Evolutionary conservation across 2,113 vertebrate genomes (phyloP).

Genomic region (Procavia capensis): DNA sequence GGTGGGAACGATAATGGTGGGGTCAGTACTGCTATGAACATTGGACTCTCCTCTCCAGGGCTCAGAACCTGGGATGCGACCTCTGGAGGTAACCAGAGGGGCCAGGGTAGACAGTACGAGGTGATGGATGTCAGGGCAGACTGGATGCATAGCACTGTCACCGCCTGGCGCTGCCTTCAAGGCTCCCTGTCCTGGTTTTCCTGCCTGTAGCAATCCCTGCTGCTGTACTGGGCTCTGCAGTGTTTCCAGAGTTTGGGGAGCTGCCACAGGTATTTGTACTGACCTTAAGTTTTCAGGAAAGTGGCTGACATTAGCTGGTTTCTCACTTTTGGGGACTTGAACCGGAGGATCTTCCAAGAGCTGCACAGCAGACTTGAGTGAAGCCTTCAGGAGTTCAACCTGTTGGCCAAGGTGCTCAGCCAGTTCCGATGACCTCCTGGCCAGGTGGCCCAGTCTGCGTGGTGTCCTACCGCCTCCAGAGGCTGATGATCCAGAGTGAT

Average conservation of each 20-base stretch:
- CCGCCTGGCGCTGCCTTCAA: conserved; percentile 63
- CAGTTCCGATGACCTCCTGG: neutral
- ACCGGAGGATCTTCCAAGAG: conserved; percentile 72
- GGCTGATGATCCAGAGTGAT: neutral
- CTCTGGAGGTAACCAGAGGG: neutral
- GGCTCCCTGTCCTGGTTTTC: neutral
- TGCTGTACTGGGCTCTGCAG: conserved; percentile 21
- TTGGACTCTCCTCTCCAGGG: neutral
- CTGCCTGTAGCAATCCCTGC: conserved; percentile 18
- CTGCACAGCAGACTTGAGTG: conserved; percentile 57
- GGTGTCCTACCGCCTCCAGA: neutral
- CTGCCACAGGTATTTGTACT: conserved; percentile 66
- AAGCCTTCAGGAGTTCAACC: conserved; percentile 33
- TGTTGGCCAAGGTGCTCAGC: conserved; percentile 68
- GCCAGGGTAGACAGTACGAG: neutral
- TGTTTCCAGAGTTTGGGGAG: conserved; percentile 63
- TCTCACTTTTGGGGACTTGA: conserved; percentile 73
- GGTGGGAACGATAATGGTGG: neutral
- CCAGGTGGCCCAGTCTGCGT: conserved; percentile 14
- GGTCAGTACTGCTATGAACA: neutral
- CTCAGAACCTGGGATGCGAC: neutral
- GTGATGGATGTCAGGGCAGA: conserved; percentile 48
- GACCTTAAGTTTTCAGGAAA: conserved; percentile 67
- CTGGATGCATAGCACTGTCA: conserved; percentile 17
- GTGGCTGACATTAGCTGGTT: conserved; percentile 49